Evolutionary conservation across 2,797 vertebrate species (phyloP).

Genomic region (Muscicapa striata): DNA sequence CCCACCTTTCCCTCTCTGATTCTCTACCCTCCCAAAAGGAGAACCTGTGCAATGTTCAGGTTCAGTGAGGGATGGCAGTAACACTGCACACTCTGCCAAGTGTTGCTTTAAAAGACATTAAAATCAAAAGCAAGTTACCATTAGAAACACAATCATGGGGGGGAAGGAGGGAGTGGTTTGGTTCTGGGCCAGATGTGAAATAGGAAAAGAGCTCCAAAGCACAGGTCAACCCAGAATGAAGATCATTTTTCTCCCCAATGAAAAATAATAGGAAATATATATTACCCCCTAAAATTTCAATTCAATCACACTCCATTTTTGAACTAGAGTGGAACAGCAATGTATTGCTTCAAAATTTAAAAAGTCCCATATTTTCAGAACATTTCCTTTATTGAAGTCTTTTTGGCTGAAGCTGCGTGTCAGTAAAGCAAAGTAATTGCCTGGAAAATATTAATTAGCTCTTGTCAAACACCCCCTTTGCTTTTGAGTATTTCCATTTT

Average conservation of each 20-base stretch:
- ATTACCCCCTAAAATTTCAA: not conserved
- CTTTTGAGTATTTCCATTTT: not conserved
- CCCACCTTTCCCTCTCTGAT: not conserved
- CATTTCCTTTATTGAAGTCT: not conserved
- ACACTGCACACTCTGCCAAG: not conserved
- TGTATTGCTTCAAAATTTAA: not conserved
- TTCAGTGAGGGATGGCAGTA: constrained; percentile 13
- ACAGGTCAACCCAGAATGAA: not conserved
- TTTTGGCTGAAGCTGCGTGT: not conserved
- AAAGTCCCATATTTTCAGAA: not conserved
- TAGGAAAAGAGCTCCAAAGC: not conserved
- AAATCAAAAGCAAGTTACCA: not conserved
- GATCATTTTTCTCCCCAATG: not conserved
- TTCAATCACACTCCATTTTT: not conserved
- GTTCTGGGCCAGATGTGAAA: not conserved
- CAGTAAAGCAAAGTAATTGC: not conserved
- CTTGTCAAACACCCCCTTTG: not conserved
- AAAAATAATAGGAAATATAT: not conserved
- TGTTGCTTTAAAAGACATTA: not conserved
- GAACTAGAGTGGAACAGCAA: not conserved
- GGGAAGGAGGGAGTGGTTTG: not conserved
- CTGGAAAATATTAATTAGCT: not conserved
- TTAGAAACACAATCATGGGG: not conserved
- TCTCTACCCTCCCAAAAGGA: not conserved
- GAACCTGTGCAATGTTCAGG: not conserved